These are phyloP conservation scores for Amiota communis DNA, from an alignment of 2,888 invertebrate species.

Conservation along the genomic window DNA sequence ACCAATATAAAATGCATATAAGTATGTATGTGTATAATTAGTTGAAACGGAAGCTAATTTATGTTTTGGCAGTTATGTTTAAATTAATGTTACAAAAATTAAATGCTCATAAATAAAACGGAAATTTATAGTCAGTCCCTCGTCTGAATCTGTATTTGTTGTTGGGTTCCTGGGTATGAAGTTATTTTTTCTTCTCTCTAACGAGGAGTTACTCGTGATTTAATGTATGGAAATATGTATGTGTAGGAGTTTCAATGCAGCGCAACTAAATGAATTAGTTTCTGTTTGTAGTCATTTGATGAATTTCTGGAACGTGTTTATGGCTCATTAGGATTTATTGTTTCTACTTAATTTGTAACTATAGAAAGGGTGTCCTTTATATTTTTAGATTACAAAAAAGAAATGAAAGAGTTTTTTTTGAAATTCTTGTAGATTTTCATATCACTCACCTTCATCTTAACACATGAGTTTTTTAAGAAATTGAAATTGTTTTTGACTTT, in stretches of 20 bases:
- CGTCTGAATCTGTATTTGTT: too few species aligned
- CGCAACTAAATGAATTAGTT: constrained; percentile 13
- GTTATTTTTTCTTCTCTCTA: constrained; percentile 34
- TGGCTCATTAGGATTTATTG: constrained; percentile 52
- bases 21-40: constrained; percentile 57
- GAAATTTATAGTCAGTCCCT: constrained; percentile 53
- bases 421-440: too few species aligned
- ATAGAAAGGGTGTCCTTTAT: too few species aligned
- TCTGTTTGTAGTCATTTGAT: constrained; percentile 20
- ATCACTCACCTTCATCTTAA: too few species aligned
- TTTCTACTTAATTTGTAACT: too few species aligned
- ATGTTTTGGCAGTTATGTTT: constrained; percentile 72
- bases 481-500: too few species aligned
- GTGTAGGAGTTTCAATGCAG: constrained; percentile 45
- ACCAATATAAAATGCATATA: neutral
- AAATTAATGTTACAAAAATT: constrained; percentile 71
- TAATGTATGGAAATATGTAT: constrained; percentile 61
- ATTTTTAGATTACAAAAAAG: too few species aligned
- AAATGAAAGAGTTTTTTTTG: too few species aligned
- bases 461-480: too few species aligned
- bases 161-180: constrained; percentile 7
- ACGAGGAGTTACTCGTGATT: constrained; percentile 37
- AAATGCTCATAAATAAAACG: constrained; percentile 68
- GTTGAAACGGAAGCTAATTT: constrained; percentile 71
- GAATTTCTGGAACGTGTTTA: constrained; percentile 60